Percentiles rank a stretch among this genome's conserved stretches.
Conservation (phyloP, 1,140 invertebrate genomes). For the Nephotettix cincticeps region DNA sequence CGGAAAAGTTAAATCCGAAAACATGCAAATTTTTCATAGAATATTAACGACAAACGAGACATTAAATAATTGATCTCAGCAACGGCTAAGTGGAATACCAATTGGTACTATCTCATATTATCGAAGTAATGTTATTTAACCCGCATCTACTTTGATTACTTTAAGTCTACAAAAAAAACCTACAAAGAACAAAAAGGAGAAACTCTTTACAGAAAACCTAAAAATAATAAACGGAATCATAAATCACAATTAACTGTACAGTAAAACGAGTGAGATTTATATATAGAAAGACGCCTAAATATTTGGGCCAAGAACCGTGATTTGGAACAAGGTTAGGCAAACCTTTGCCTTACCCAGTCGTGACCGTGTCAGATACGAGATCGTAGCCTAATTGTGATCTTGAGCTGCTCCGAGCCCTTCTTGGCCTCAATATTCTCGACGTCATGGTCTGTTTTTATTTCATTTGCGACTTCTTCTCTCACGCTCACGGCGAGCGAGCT, state of each 20-base stretch:
- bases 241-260: slow-evolving; percentile 18
- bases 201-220: neutral
- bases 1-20: neutral
- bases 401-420: neutral
- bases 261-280: neutral
- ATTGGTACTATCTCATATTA: too few relatives aligned
- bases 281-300: neutral
- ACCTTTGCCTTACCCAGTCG: slow-evolving; percentile 15
- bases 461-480: slow-evolving; percentile 29
- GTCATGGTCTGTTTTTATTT: neutral
- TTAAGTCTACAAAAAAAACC: neutral
- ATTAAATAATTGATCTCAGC: neutral
- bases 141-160: neutral
- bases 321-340: neutral
- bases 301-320: slow-evolving; percentile 1
- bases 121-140: neutral
- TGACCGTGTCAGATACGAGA: neutral
- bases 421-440: slow-evolving; percentile 16
- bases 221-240: neutral
- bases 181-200: neutral
- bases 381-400: neutral
- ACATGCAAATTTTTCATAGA: neutral
- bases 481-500: slow-evolving; percentile 35
- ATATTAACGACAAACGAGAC: neutral
- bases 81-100: neutral